Evolutionary conservation across 1,140 invertebrate genomes (phyloP).

Genomic region (Heliothis virescens): DNA sequence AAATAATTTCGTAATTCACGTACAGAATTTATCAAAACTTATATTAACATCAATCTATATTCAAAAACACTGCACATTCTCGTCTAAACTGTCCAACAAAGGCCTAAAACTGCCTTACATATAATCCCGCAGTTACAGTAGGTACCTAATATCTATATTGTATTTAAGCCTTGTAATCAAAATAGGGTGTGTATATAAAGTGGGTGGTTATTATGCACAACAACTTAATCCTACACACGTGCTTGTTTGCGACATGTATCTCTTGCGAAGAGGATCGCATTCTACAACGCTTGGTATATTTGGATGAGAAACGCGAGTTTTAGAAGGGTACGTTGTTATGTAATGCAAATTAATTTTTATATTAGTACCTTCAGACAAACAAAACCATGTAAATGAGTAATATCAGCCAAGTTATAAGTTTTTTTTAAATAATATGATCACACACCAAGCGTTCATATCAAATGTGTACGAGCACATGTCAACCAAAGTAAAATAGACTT

Average conservation of each 20-base stretch:
- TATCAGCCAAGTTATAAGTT: too few species aligned
- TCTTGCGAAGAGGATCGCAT: constrained; percentile 67
- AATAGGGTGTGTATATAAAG: constrained; percentile 63
- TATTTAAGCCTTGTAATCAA: constrained; percentile 62
- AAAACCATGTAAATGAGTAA: too few species aligned
- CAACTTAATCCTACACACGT: constrained; percentile 67
- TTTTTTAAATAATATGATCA: too few species aligned
- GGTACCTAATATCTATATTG: constrained; percentile 20
- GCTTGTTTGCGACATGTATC: constrained; percentile 70
- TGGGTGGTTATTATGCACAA: constrained; percentile 67
- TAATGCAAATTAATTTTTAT: too few species aligned
- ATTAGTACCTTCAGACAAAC: too few species aligned
- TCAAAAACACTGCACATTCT: neutral
- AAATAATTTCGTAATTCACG: too few species aligned
- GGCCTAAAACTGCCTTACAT: neutral
- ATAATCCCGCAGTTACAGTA: neutral
- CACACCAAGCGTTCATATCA: too few species aligned
- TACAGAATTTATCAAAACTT: too few species aligned
- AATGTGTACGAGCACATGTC: too few species aligned
- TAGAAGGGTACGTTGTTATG: too few species aligned
- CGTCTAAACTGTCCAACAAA: neutral
- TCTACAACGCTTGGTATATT: constrained; percentile 51
- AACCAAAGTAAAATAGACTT: too few species aligned
- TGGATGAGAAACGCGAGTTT: constrained; percentile 16
- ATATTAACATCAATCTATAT: too few species aligned